phyloP scores from a whole-genome alignment of 2,797 vertebrate genomes.

The Siniperca scherzeri region DNA sequence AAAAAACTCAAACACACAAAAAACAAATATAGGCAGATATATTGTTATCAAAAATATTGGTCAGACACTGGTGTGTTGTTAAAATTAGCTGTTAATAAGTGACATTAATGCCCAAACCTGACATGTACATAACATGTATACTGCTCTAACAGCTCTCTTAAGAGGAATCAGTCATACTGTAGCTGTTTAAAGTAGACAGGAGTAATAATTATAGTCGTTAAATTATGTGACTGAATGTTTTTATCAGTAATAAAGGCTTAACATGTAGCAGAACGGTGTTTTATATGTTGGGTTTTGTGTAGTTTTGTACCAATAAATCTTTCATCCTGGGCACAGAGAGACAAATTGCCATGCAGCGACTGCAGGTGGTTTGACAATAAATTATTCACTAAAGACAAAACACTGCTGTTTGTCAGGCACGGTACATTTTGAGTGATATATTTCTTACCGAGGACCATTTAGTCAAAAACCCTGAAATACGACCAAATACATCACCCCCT shows the following conservation, averaged over 20 bases:
- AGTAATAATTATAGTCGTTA: neutral
- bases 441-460: conserved; percentile 14
- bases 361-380: conserved; percentile 14
- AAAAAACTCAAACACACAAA: neutral
- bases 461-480: conserved; percentile 34
- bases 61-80: neutral
- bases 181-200: too few relatives aligned
- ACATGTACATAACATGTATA: too few relatives aligned
- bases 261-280: neutral
- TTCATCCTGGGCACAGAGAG: neutral
- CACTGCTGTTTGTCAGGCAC: conserved; percentile 38
- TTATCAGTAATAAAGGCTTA: neutral
- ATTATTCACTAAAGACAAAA: conserved; percentile 47
- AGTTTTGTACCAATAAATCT: neutral
- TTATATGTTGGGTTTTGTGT: neutral
- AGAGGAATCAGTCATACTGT: too few relatives aligned
- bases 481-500: conserved; percentile 20
- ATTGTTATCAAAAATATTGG: neutral
- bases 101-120: neutral
- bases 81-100: neutral
- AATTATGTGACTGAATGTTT: neutral
- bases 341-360: conserved; percentile 1
- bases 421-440: conserved; percentile 17
- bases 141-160: too few relatives aligned
- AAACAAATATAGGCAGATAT: neutral